Evolutionary conservation across 2,888 invertebrate genomes (phyloP).

Genomic region (Scaptomyza flava): DNA sequence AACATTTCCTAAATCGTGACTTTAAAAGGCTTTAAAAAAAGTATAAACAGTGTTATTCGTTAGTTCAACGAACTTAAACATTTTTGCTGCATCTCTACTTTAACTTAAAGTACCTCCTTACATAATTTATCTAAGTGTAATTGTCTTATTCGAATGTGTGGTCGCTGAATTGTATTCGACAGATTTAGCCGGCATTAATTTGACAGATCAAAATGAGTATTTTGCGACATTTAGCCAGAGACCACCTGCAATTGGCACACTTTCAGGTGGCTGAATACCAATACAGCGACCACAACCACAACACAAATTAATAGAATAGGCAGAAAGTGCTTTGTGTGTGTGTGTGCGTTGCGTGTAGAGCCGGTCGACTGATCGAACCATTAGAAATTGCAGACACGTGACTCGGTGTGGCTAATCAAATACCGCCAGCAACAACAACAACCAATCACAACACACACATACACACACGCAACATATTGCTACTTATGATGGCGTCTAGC

Average conservation of each 20-base stretch:
- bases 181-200: slow-evolving; percentile 30
- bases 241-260: slow-evolving; percentile 41
- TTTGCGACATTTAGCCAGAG: slow-evolving; percentile 6
- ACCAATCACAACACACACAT: slow-evolving; percentile 9
- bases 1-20: no score
- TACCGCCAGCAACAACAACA: slow-evolving; percentile 4
- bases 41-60: no score
- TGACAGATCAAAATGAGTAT: slow-evolving; percentile 40
- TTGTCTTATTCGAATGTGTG: slow-evolving; percentile 11
- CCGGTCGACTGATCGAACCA: slow-evolving; percentile 53
- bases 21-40: no score
- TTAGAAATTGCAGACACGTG: slow-evolving; percentile 73
- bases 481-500: slow-evolving; percentile 55
- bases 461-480: slow-evolving; percentile 24
- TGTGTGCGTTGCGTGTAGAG: slow-evolving; percentile 17
- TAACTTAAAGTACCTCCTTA: not conserved
- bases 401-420: slow-evolving; percentile 52
- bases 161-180: slow-evolving; percentile 34
- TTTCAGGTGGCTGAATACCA: slow-evolving; percentile 40
- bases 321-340: slow-evolving; percentile 44
- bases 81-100: no score
- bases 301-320: slow-evolving; percentile 8
- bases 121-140: slow-evolving; percentile 3
- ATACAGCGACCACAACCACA: slow-evolving; percentile 10
- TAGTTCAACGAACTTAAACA: no score